Base-by-base conservation (phyloP, 2,113 vertebrate species). In the Sylvietta virens region DNA sequence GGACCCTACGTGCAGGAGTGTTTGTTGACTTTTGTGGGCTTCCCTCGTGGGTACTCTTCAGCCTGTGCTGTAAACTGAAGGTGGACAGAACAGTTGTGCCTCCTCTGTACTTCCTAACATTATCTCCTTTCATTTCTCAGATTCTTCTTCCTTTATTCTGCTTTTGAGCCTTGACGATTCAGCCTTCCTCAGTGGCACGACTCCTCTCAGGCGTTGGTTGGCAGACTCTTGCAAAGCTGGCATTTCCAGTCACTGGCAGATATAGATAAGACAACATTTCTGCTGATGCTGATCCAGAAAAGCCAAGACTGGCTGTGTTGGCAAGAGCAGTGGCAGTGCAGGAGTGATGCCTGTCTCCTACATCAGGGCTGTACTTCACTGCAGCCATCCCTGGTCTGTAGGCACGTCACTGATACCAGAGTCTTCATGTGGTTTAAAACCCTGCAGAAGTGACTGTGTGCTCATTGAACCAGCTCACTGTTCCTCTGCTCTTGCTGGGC, bases 261-360 rank as follows among this genome's bases (percentile, higher is more conserved):
- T 50, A 3, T 2, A 37, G 45, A 3, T 2, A 93, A 82, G 56
- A 66, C 80, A 70, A 9, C 30, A 11, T 57, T 91, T 90, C 60
- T 91, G 78, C 74, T 81, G 80, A 21, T 56, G 65, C 69, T 66
- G 77, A 65, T 82, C 85, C 81, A 81, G 72, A 80, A 88, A 42
- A 53, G 92, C 14, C 3, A 37, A 65, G 82, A 45, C 39, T 40
- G 70, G 40, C 79, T 86, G 64, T 23, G 70, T 27, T 73, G 62
- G 51, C 64, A 73, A 6, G 62, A 69, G 86, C 65, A 45, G 6
- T 37, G 67, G 62, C 61, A 65, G 42, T 30, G 74, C n/a, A 72
- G 86, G 54, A 37, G 33, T 20, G 50, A 20, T 65, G 67, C 23
- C 74, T 70, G 22, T 33, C 37, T 62, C 58, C 81, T 35, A 5